Evolutionary conservation across 2,888 invertebrate genomes (phyloP).

Genomic region (Aphodius sticticus): DNA sequence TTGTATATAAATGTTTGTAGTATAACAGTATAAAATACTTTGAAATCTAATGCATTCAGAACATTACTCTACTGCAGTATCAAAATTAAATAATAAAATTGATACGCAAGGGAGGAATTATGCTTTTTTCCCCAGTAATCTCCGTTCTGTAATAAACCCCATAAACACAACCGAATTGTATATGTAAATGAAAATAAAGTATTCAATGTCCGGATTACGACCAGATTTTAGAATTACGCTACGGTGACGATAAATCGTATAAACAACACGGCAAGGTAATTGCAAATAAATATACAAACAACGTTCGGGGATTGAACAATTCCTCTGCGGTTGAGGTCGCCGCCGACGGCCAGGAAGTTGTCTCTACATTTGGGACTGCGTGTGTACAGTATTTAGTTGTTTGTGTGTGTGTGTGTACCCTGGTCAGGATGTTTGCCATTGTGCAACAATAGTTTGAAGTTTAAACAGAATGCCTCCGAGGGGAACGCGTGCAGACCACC

Average conservation of each 20-base stretch:
- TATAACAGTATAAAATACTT: too few relatives aligned
- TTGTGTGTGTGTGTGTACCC: neutral
- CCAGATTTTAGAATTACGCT: neutral
- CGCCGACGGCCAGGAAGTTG: neutral
- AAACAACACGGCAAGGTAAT: neutral
- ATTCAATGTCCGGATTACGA: neutral
- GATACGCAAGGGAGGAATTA: too few relatives aligned
- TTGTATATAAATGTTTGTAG: too few relatives aligned
- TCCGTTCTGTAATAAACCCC: neutral
- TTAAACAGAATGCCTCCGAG: slow-evolving; percentile 4
- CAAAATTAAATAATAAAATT: too few relatives aligned
- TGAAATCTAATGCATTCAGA: too few relatives aligned
- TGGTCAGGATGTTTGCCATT: neutral
- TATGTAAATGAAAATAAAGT: neutral
- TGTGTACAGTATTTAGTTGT: neutral
- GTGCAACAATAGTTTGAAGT: neutral
- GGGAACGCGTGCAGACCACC: neutral
- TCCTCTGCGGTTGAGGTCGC: neutral
- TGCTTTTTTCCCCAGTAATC: neutral
- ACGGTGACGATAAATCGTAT: neutral
- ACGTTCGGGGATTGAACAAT: neutral
- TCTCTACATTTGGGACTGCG: neutral
- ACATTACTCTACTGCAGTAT: too few relatives aligned
- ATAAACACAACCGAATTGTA: neutral
- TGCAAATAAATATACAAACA: slow-evolving; percentile 4